These are phyloP conservation scores for Pherbina coryleti DNA, from an alignment of 2,888 invertebrate genomes.

Conservation along the genomic window DNA sequence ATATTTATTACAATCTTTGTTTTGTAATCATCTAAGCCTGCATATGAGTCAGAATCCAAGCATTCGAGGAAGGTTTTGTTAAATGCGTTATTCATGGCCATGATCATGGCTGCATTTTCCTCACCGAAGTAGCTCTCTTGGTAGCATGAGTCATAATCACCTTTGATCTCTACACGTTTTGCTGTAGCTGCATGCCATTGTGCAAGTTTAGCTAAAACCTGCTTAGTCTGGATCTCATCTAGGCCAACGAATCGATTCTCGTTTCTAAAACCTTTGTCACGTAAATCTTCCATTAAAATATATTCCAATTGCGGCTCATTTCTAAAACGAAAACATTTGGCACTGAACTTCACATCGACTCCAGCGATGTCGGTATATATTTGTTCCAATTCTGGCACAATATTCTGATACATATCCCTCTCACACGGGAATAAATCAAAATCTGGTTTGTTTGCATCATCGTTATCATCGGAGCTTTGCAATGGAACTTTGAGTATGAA, in stretches of 20 bases:
- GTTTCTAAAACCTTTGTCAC: conserved; percentile 53
- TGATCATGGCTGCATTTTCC: conserved; percentile 46
- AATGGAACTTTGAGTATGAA: background rate
- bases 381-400: conserved; percentile 58
- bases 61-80: conserved; percentile 50
- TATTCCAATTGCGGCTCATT: conserved; percentile 51
- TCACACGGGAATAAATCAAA: conserved; percentile 52
- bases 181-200: conserved; percentile 64
- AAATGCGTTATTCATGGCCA: conserved; percentile 48
- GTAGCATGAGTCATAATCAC: conserved; percentile 50
- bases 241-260: conserved; percentile 56
- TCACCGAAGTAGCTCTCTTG: conserved; percentile 47
- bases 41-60: conserved; percentile 49
- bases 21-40: conserved; percentile 48
- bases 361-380: conserved; percentile 50
- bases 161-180: conserved; percentile 50
- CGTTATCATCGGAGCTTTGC: background rate
- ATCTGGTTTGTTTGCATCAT: background rate
- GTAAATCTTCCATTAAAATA: conserved; percentile 60
- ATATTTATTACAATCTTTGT: conserved; percentile 54
- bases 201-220: conserved; percentile 58
- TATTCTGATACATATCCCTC: conserved; percentile 55
- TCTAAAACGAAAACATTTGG: conserved; percentile 51
- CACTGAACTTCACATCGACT: conserved; percentile 52
- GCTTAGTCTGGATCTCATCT: conserved; percentile 54